These are phyloP conservation scores for Gallinago jamesoni DNA, from an alignment of 2,113 vertebrate species.

Conservation along the genomic window DNA sequence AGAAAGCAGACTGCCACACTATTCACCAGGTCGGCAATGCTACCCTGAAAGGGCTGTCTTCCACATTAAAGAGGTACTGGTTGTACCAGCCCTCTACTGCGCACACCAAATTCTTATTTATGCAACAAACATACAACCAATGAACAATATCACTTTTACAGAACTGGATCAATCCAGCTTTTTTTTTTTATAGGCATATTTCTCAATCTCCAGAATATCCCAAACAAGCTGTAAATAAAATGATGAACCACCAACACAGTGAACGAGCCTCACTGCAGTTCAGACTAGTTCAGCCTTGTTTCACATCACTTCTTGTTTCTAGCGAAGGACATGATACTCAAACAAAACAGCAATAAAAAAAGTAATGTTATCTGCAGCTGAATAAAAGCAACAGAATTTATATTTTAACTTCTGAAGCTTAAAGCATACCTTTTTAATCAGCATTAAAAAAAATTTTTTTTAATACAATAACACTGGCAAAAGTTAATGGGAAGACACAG, in stretches of 20 bases:
- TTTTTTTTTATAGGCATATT: constrained; percentile 62
- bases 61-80: constrained; percentile 30
- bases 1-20: constrained; percentile 36
- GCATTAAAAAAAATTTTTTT: constrained; percentile 59
- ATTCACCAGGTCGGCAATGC: background rate
- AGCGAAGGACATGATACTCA: constrained; percentile 72
- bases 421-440: constrained; percentile 80
- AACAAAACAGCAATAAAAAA: constrained; percentile 73
- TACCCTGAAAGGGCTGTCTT: constrained; percentile 25
- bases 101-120: constrained; percentile 66
- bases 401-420: constrained; percentile 77
- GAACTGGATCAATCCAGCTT: constrained; percentile 73
- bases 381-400: constrained; percentile 74
- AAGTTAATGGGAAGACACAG: constrained; percentile 78
- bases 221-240: constrained; percentile 69
- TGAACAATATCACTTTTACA: constrained; percentile 68
- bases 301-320: constrained; percentile 73
- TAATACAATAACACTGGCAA: constrained; percentile 81
- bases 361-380: constrained; percentile 69
- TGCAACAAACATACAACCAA: constrained; percentile 70
- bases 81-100: constrained; percentile 29
- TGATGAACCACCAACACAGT: constrained; percentile 60
- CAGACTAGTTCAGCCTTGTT: constrained; percentile 70
- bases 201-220: constrained; percentile 66
- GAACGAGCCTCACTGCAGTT: constrained; percentile 63